Evolutionary conservation across 2,888 invertebrate genomes (phyloP).

Genomic region (Seladonia tumulorum): DNA sequence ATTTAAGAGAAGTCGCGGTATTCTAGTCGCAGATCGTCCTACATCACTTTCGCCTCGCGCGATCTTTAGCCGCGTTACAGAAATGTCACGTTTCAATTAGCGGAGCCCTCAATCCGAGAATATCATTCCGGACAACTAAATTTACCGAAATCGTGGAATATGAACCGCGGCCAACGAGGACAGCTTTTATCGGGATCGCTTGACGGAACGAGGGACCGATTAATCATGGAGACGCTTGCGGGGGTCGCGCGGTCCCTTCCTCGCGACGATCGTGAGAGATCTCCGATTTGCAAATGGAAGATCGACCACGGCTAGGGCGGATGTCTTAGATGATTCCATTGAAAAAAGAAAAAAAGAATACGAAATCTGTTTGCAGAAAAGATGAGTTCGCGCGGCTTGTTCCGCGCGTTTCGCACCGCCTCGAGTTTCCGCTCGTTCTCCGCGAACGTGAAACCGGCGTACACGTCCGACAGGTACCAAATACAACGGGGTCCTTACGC

Average conservation of each 20-base stretch:
- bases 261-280: background rate
- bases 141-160: background rate
- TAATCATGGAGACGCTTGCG: background rate
- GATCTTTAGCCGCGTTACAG: constrained; percentile 20
- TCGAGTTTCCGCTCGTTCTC: constrained; percentile 35
- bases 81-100: constrained; percentile 42
- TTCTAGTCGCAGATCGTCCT: background rate
- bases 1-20: background rate
- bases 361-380: constrained; percentile 45
- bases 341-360: background rate
- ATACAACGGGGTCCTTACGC: constrained; percentile 88
- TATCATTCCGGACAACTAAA: constrained; percentile 31
- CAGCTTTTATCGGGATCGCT: background rate
- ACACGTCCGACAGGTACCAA: constrained; percentile 86
- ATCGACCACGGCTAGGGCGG: too few relatives aligned
- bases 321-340: background rate
- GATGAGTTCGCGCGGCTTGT: constrained; percentile 27
- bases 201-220: background rate
- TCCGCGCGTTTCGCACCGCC: background rate
- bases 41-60: background rate
- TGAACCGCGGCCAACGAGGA: background rate
- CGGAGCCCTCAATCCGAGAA: constrained; percentile 5
- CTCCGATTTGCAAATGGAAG: background rate
- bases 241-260: background rate
- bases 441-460: constrained; percentile 71